Percentiles rank a stretch among this genome's conserved stretches.
These are phyloP conservation scores for Nibea coibor DNA, from an alignment of 2,113 vertebrate species.

Conservation along the genomic window DNA sequence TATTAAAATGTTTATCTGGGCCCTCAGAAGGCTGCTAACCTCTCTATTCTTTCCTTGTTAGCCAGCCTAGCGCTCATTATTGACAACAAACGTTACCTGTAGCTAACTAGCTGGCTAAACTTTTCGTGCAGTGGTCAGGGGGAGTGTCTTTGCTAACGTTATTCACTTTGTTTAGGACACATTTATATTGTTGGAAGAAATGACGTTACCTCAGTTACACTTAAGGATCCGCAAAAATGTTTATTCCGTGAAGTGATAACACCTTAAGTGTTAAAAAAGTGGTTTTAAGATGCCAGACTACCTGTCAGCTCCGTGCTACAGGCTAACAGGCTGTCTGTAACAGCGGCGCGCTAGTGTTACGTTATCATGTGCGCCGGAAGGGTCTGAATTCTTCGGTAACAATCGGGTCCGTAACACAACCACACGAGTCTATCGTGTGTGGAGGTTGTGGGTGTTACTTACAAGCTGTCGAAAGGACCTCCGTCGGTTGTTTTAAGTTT, in stretches of 20 bases:
- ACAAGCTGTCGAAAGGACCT: neutral
- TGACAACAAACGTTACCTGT: neutral
- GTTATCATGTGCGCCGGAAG: neutral
- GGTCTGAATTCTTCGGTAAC: neutral
- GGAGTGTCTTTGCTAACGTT: neutral
- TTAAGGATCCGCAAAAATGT: neutral
- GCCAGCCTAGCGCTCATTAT: neutral
- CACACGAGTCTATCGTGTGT: fast-evolving
- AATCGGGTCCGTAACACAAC: fast-evolving
- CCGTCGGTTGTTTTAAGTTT: too few relatives aligned
- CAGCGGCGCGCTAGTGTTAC: neutral
- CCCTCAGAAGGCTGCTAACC: neutral
- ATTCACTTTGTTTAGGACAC: neutral
- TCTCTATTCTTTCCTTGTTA: neutral
- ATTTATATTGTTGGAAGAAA: neutral
- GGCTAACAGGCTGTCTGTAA: neutral
- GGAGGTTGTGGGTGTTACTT: neutral
- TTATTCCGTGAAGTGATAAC: neutral
- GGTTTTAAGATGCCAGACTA: too few relatives aligned
- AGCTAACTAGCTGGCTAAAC: neutral
- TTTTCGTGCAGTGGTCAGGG: fast-evolving
- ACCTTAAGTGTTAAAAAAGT: neutral
- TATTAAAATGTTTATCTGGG: too few relatives aligned
- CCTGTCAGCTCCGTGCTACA: neutral
- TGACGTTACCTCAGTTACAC: conserved; percentile 1